Base-by-base conservation (phyloP, 2,888 invertebrate genomes). In the Drosophila acutilabella region DNA sequence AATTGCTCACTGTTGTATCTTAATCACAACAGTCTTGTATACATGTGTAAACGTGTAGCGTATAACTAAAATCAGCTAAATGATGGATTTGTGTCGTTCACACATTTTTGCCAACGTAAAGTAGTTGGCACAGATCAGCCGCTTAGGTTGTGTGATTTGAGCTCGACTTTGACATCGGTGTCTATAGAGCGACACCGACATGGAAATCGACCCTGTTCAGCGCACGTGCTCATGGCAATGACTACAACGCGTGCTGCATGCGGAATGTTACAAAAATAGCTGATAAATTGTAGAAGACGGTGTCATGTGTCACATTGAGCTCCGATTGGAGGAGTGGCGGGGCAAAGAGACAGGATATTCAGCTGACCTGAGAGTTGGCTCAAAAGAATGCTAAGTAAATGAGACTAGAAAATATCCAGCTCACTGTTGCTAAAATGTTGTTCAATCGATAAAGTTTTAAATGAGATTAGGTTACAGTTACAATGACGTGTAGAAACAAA, bases 201-300 rank as follows among this genome's bases (percentile, higher is more conserved):
- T 38, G 16, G 20, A 26, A 11, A 16, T 45, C 51, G 50, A 47
- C 54, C 45, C 50, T 50, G 54, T 54, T 59, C 45, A 42, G 42
- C 5, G 56, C 56, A 61, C 70, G 61, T 61, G 56, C 75, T 79
- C 64, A 52, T 64, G 78, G 60, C 81, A 81, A 74, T 75, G 68
- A 64, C 58, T 59, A 26, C 33, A 44, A 83, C 81, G 80, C 74
- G 74, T 53, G 64, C 47, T 74, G 80, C 71, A 71, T 53, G 64
- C 50, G 71, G 80, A 81, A 81, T 81, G 64, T 47, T 50, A 71
- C 30, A 81, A 83, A 74, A 83, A 68, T 64, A 50, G 53, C 65
- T 81, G 78, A 81, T 81, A 81, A 84, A 81, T 78, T 81, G 71
- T 69, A 71, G 68, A 58, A 56, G 50, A 64, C 56, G 61, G 67